Base-by-base conservation (phyloP, 1,140 invertebrate genomes). In the Macrocentrus cingulum region DNA sequence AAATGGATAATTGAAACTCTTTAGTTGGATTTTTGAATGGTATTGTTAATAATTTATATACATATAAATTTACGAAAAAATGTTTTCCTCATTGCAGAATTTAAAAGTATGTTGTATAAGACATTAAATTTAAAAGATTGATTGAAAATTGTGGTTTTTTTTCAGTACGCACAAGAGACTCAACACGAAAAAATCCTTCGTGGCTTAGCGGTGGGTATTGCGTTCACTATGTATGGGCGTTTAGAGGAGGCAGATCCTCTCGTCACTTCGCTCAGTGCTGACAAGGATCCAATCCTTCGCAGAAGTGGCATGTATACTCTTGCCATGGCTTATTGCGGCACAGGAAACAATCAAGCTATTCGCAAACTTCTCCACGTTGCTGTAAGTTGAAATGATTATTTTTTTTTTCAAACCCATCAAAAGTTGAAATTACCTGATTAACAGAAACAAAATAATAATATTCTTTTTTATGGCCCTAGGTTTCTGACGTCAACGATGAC, bases 181-280 rank as follows among this genome's bases (percentile, higher is more conserved):
- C 95, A 98, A 69, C 97, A 99, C 74, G 98, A 99, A 73, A 99
- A 99, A 79, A 99, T 99, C 68, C 82, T 98, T 18, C 85, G 97
- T 42, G 97, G 97, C 37, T 79, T 99, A 45, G 95, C 96, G 7
- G 90, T 98, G 0, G 95, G 97, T 49, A 97, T 99, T 61, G 88
- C 97, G 1, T 87, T 99, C 45, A 94, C 94, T 0, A 98, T 98
- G 91, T 99, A 97, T 75, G 96, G 95, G 9, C 86, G 94, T 13
- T 82, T 98, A 60, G 97, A 99, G 72, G 94, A 98, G 76, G 95
- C 96, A 3, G 96, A 99, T 82, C 86, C 88, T 5, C 79, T 99
- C n/a, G 91, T 99, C 29, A 88, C 91, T 62, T 89, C 88, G 44
- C 84, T 99, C 6, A 87, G 89, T 42, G 84, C 86, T 55, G 91